Conservation (phyloP, 2,797 vertebrate genomes). For the Syngnathus acus region DNA sequence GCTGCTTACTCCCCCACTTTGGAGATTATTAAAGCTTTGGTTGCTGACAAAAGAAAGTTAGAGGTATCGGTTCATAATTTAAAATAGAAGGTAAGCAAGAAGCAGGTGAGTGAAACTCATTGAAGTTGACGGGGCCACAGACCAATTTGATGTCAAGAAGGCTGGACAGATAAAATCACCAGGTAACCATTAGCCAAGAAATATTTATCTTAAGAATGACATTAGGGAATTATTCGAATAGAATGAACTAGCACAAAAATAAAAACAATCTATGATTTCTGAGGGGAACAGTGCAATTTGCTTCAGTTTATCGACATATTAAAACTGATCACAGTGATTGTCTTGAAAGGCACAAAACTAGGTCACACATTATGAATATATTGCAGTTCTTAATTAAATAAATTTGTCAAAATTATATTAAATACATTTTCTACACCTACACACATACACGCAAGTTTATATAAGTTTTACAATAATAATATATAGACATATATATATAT, state of each 20-base stretch:
- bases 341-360: not conserved
- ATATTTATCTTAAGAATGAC: not conserved
- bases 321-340: not conserved
- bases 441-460: too few relatives aligned
- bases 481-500: too few relatives aligned
- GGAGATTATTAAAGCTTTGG: conserved; percentile 57
- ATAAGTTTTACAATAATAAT: too few relatives aligned
- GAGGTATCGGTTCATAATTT: conserved; percentile 18
- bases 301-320: not conserved
- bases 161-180: not conserved
- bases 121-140: not conserved
- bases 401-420: too few relatives aligned
- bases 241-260: not conserved
- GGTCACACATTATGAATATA: not conserved
- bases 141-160: not conserved
- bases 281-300: not conserved
- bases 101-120: not conserved
- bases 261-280: not conserved
- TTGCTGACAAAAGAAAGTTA: conserved; percentile 36
- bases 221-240: not conserved
- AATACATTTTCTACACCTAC: too few relatives aligned
- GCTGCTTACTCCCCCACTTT: conserved; percentile 54
- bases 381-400: not conserved
- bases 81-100: conserved; percentile 16
- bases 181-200: not conserved